Base-by-base conservation (phyloP, 2,797 vertebrate genomes). In the Salmo trutta region DNA sequence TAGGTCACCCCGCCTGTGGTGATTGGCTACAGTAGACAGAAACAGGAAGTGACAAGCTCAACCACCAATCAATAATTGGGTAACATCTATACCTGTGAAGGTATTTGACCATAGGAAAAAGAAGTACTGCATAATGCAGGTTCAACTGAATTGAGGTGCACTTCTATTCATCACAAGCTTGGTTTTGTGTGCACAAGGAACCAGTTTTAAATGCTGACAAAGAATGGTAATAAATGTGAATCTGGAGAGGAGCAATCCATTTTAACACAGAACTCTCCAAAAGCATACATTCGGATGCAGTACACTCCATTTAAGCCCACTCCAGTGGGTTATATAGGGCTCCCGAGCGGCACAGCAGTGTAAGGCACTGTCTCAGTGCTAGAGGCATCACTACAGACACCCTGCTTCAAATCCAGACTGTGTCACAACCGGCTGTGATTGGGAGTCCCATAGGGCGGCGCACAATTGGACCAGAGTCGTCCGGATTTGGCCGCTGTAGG, bases 1-100 rank as follows among this genome's bases (percentile, higher is more conserved):
- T 98, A 98, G 68, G 95, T 98, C 79, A 99, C 96, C 0, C 97
- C 98, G 74, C 97, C 96, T 0, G 93, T 94, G 79, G 95, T 97
- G 90, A 99, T 97, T 62, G 96, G 94, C 97, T 99, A 56, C 14
- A 84, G 79, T 33, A 78, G 6, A 74, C 12, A 27, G 59, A 54
- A 24, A 59, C 27, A 75, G 41, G 15, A 31, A 31, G n/a, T 51
- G 24, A 33, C 29, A 73, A 19, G 27, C 8, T 36, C 17, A 73
- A 17, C 33, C 15, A 17, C 51, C 27, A 31, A 27, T 73, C 52
- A n/a, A 6, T 19, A 17, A 8, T 56, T 54, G 16, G 6, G 15
- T 16, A 5, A n/a, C 52, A 31, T 54, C 15, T 4, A 54, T 53
- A 15, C 47, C 24, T 27, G 8, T 17, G 24, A 5, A 67, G 19